Percentiles rank a stretch among this genome's conserved stretches.
These are phyloP conservation scores for Xanthia icteritia DNA, from an alignment of 2,888 invertebrate species.

Conservation along the genomic window DNA sequence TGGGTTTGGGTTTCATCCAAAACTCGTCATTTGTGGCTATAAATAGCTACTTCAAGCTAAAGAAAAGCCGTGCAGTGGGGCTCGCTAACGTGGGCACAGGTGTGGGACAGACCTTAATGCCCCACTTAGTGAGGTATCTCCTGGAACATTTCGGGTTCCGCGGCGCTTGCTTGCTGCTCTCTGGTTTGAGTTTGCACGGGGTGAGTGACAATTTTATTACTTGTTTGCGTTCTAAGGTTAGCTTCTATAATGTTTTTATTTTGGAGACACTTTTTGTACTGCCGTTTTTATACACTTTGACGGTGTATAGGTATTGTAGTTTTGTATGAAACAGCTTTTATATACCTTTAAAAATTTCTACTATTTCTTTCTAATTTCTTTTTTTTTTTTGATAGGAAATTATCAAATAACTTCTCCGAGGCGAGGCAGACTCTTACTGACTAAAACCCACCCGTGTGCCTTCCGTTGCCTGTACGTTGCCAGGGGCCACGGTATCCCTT, in stretches of 20 bases:
- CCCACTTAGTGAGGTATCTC: slow-evolving; percentile 92
- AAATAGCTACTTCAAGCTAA: slow-evolving; percentile 92
- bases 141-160: slow-evolving; percentile 92
- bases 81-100: slow-evolving; percentile 94
- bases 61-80: slow-evolving; percentile 93
- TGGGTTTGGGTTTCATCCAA: slow-evolving; percentile 93
- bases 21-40: slow-evolving; percentile 93
- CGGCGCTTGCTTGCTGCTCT: slow-evolving; percentile 92
- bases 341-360: not conserved
- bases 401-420: too few species aligned
- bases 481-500: too few species aligned
- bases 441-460: too few species aligned
- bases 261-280: rapidly evolving
- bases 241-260: not conserved
- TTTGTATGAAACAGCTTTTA: not conserved
- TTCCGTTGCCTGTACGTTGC: too few species aligned
- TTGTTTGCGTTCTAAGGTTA: slow-evolving; percentile 19
- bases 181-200: slow-evolving; percentile 91
- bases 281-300: too few species aligned
- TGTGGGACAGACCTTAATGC: slow-evolving; percentile 93
- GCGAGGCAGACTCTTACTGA: too few species aligned
- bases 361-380: too few species aligned
- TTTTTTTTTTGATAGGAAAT: too few species aligned
- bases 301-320: not conserved
- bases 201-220: slow-evolving; percentile 82